Percentiles rank a stretch among this genome's conserved stretches.
Evolutionary conservation across 1,140 invertebrate genomes (phyloP).

Genomic region (Leptoteleia sp.): DNA sequence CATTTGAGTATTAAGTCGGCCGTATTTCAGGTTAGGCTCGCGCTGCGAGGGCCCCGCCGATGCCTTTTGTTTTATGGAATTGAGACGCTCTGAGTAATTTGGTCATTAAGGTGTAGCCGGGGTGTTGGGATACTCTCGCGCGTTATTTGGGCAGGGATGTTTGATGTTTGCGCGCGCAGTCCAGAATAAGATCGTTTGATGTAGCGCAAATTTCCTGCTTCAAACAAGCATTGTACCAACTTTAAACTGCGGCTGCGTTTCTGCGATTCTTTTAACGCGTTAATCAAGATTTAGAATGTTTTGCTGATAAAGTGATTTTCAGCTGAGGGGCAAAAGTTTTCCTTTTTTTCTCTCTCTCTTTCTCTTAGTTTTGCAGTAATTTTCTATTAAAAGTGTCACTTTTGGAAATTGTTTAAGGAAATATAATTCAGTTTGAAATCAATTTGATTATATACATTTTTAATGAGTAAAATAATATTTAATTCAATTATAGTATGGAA

Average conservation of each 20-base stretch:
- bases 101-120: conserved; percentile 32
- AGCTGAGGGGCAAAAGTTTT: too few relatives aligned
- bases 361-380: too few relatives aligned
- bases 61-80: conserved; percentile 54
- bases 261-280: too few relatives aligned
- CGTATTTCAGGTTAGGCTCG: conserved; percentile 50
- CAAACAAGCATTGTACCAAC: background rate
- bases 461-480: too few relatives aligned
- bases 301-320: too few relatives aligned
- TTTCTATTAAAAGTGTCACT: too few relatives aligned
- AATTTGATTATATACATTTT: too few relatives aligned
- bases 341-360: too few relatives aligned
- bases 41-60: background rate
- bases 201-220: conserved; percentile 2
- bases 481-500: too few relatives aligned
- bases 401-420: too few relatives aligned
- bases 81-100: conserved; percentile 49
- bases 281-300: too few relatives aligned
- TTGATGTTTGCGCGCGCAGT: conserved; percentile 29
- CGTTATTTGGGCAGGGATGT: conserved; percentile 36
- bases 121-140: conserved; percentile 11
- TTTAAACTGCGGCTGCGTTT: background rate
- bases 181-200: conserved; percentile 44
- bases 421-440: too few relatives aligned
- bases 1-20: conserved; percentile 50